Percentiles rank a stretch among this genome's conserved stretches.
These are phyloP conservation scores for Euzetes globulus DNA, from an alignment of 2,888 invertebrate genomes.

Conservation along the genomic window DNA sequence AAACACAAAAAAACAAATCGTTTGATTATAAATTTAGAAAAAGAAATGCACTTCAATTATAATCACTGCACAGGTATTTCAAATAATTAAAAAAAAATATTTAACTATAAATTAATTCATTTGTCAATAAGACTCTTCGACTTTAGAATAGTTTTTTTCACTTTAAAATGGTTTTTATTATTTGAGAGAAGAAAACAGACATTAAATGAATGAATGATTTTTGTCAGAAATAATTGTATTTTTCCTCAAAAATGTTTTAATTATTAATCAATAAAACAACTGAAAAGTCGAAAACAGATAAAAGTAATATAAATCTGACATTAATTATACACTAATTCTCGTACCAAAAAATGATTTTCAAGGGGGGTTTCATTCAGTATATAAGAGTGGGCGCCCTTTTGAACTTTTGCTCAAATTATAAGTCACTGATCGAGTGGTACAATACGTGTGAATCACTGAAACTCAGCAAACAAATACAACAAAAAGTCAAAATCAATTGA, in stretches of 20 bases:
- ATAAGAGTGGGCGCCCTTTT: background rate
- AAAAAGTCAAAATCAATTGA: background rate
- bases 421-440: constrained; percentile 17
- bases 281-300: background rate
- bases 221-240: background rate
- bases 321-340: constrained; percentile 13
- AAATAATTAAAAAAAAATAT: background rate
- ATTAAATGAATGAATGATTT: constrained; percentile 9
- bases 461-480: background rate
- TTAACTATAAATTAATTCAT: background rate
- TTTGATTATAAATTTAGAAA: too few relatives aligned
- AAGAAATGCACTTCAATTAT: too few relatives aligned
- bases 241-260: background rate
- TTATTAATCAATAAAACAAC: constrained; percentile 8
- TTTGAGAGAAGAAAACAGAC: background rate
- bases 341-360: constrained; percentile 2
- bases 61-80: background rate
- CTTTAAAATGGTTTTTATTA: constrained; percentile 2
- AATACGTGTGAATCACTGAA: background rate
- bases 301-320: background rate
- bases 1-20: too few relatives aligned
- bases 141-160: background rate
- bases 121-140: background rate
- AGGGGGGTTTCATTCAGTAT: background rate
- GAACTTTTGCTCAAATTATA: constrained; percentile 15